These are phyloP conservation scores for Agrochola lota DNA, from an alignment of 2,888 invertebrate genomes.

Conservation along the genomic window DNA sequence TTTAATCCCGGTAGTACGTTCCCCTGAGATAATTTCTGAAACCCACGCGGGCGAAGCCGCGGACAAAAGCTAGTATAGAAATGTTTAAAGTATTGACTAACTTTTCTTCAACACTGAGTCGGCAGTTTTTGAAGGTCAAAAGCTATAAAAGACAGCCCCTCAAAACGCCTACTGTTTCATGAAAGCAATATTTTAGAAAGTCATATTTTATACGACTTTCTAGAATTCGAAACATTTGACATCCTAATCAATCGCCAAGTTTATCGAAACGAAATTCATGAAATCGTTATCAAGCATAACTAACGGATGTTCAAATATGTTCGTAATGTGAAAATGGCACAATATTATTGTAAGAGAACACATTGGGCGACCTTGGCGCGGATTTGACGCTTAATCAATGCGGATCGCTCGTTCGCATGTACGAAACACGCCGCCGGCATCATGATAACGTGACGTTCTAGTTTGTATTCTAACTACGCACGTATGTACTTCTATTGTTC, in stretches of 20 bases:
- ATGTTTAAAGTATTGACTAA: neutral
- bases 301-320: slow-evolving; percentile 2
- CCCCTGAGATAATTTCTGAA: too few species aligned
- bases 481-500: slow-evolving; percentile 16
- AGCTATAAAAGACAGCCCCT: neutral
- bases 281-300: slow-evolving; percentile 16
- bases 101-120: neutral
- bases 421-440: slow-evolving; percentile 42
- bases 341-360: slow-evolving; percentile 26
- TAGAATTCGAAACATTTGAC: slow-evolving; percentile 4
- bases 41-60: too few species aligned
- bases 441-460: slow-evolving; percentile 22
- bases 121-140: neutral
- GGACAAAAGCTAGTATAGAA: neutral
- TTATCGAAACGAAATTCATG: slow-evolving; percentile 22
- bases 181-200: neutral
- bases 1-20: too few species aligned
- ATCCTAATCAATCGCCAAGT: neutral
- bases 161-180: neutral
- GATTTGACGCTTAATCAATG: slow-evolving; percentile 47
- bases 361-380: slow-evolving; percentile 41
- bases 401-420: slow-evolving; percentile 47
- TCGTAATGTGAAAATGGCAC: slow-evolving; percentile 32
- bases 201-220: neutral
- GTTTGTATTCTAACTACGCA: slow-evolving; percentile 29